These are phyloP conservation scores for Equus quagga DNA, from an alignment of 2,113 vertebrate species.

Conservation along the genomic window DNA sequence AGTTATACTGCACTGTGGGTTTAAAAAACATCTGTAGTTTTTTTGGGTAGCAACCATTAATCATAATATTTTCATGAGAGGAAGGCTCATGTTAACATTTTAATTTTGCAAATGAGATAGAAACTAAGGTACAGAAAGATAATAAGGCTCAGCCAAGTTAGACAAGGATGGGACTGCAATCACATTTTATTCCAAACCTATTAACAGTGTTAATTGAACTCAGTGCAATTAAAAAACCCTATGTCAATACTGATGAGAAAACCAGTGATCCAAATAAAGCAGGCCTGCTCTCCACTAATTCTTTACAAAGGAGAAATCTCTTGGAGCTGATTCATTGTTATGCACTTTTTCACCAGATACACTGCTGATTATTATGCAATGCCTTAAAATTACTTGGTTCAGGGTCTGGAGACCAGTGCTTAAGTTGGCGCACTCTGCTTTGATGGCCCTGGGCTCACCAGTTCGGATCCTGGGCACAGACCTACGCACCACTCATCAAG, in stretches of 20 bases:
- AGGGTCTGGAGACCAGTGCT: neutral
- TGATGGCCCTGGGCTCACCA: no score
- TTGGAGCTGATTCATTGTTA: constrained; percentile 50
- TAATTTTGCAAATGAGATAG: constrained; percentile 65
- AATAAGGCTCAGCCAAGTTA: constrained; percentile 26
- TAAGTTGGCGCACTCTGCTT: no score
- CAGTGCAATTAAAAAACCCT: constrained; percentile 50
- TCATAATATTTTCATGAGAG: constrained; percentile 12
- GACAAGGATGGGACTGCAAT: constrained; percentile 27
- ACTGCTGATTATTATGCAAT: constrained; percentile 59
- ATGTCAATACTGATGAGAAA: constrained; percentile 60
- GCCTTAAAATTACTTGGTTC: constrained; percentile 57
- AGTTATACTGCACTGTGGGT: constrained; percentile 31
- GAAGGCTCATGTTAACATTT: constrained; percentile 49
- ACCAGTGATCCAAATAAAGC: constrained; percentile 61
- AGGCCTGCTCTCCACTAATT: constrained; percentile 53
- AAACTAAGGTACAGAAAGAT: constrained; percentile 45
- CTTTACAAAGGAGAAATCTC: constrained; percentile 46
- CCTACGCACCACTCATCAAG: no score
- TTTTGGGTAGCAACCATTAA: neutral
- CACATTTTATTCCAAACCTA: constrained; percentile 53
- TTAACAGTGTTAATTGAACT: constrained; percentile 47
- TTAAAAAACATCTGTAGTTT: constrained; percentile 30
- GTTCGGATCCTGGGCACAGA: no score
- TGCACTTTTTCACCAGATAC: constrained; percentile 46